Evolutionary conservation across 2,797 vertebrate species (phyloP).

Genomic region (Diplodus sargus): DNA sequence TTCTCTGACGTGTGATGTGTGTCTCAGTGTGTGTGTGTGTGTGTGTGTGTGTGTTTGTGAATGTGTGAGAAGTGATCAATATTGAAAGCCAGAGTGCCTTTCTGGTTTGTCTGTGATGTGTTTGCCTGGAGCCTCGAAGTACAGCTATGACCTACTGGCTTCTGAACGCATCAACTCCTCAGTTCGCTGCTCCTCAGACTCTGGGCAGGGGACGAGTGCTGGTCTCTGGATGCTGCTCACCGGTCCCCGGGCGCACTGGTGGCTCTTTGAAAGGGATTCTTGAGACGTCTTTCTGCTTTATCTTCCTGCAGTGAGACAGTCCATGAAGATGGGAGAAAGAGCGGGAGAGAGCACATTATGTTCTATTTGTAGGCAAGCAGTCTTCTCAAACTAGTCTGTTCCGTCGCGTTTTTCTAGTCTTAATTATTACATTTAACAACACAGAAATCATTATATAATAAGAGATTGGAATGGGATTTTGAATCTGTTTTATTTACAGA

Average conservation of each 20-base stretch:
- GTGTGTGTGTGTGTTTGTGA: conserved; percentile 63
- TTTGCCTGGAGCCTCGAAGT: conserved; percentile 71
- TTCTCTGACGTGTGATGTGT: conserved; percentile 73
- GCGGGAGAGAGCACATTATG: conserved; percentile 22
- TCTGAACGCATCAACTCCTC: conserved; percentile 62
- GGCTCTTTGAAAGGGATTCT: conserved; percentile 66
- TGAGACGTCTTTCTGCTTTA: conserved; percentile 44
- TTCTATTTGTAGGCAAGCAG: conserved; percentile 33
- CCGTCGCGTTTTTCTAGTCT: background rate
- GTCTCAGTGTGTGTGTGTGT: conserved; percentile 38
- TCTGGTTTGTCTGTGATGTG: conserved; percentile 75
- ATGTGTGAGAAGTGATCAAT: conserved; percentile 78
- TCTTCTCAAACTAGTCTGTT: conserved; percentile 29
- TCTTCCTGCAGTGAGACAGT: conserved; percentile 46
- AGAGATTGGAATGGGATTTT: background rate
- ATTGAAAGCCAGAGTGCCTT: conserved; percentile 79
- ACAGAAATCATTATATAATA: background rate
- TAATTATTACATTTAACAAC: conserved; percentile 10
- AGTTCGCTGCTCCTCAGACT: conserved; percentile 64
- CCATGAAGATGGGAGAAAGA: conserved; percentile 18
- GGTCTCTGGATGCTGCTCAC: conserved; percentile 59
- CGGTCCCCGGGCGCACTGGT: conserved; percentile 57
- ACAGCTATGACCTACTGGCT: conserved; percentile 72
- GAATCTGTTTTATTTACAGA: background rate
- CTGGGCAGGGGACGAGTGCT: conserved; percentile 52